phyloP scores from a whole-genome alignment of 2,888 invertebrate genomes.

The Ernsta delagoae region DNA sequence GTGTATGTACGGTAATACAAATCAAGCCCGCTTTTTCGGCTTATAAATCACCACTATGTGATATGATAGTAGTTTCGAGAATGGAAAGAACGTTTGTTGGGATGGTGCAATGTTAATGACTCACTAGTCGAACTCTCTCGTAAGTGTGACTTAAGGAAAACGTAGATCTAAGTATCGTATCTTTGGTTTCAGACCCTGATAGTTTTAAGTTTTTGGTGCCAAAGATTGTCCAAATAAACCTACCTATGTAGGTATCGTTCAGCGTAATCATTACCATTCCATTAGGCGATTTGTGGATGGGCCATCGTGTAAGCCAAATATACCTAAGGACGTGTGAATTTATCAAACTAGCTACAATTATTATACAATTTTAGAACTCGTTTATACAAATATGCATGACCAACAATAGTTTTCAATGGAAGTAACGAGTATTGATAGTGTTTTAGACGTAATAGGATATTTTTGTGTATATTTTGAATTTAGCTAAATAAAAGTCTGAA shows the following conservation, averaged over 20 bases:
- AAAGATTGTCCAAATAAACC: constrained; percentile 82
- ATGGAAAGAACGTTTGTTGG: constrained; percentile 41
- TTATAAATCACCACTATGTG: constrained; percentile 40
- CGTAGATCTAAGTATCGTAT: constrained; percentile 47
- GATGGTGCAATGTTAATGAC: constrained; percentile 61
- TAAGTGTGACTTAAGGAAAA: constrained; percentile 55
- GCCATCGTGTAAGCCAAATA: constrained; percentile 78
- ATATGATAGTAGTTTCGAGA: constrained; percentile 48
- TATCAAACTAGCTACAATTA: constrained; percentile 13
- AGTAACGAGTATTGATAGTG: constrained; percentile 32
- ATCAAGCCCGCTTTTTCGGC: no score
- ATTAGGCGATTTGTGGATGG: constrained; percentile 58
- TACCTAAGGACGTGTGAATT: constrained; percentile 42
- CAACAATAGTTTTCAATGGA: constrained; percentile 28
- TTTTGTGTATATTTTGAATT: constrained; percentile 45
- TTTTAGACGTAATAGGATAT: constrained; percentile 27
- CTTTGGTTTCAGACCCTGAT: constrained; percentile 71
- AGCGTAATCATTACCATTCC: constrained; percentile 67
- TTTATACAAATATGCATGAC: constrained; percentile 45
- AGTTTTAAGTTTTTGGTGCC: constrained; percentile 80
- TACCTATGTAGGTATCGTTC: constrained; percentile 55
- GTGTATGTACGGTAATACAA: no score
- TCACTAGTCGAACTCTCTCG: constrained; percentile 67
- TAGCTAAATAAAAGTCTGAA: constrained; percentile 46
- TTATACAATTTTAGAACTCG: constrained; percentile 37